Percentiles rank a stretch among this genome's conserved stretches.
Evolutionary conservation across 1,140 invertebrate species (phyloP).

Genomic region (Apis laboriosa): DNA sequence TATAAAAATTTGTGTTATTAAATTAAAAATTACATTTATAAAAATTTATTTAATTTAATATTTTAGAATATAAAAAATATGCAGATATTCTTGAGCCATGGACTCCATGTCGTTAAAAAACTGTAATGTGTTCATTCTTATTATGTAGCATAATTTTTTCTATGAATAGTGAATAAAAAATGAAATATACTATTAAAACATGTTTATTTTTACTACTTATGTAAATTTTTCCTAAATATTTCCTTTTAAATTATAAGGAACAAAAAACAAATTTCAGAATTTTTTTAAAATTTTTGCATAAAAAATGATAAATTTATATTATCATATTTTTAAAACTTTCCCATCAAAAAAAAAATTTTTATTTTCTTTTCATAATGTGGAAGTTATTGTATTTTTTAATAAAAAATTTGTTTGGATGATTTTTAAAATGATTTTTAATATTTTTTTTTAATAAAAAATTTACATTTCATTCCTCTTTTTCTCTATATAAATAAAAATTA

Average conservation of each 20-base stretch:
- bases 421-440: too few species aligned
- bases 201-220: neutral
- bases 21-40: constrained; percentile 23
- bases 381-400: too few species aligned
- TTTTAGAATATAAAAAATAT: constrained; percentile 84
- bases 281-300: too few species aligned
- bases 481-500: neutral
- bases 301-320: too few species aligned
- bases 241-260: neutral
- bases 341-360: too few species aligned
- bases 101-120: constrained; percentile 84
- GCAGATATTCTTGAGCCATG: constrained; percentile 83
- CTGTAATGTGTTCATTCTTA: constrained; percentile 28
- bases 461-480: neutral
- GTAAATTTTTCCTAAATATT: neutral
- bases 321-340: too few species aligned
- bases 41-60: constrained; percentile 54
- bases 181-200: neutral
- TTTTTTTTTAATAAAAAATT: neutral
- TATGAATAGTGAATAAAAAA: neutral
- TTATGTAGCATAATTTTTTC: constrained; percentile 7
- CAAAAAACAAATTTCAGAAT: neutral
- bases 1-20: neutral
- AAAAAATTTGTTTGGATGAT: too few species aligned
- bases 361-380: too few species aligned